Evolutionary conservation across 1,140 invertebrate genomes (phyloP), one percentile per base, ranked within the genome.

Genomic region (Conus betulinus): DNA sequence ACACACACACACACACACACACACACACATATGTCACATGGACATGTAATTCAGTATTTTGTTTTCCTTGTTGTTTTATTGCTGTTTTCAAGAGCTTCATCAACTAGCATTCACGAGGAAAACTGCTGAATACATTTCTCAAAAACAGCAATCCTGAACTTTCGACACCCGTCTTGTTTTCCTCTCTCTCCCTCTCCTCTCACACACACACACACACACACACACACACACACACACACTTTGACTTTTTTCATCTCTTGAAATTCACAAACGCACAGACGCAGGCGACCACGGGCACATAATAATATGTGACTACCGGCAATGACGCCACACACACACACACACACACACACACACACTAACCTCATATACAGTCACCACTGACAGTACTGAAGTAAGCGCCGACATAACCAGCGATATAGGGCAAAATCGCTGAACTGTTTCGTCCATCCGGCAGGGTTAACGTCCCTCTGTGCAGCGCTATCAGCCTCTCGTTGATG

Each of bases 361-460:
- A 17, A 63, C 55, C 82, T 83, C 51, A 83, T 83, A 83, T 25
- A 67, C 67, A 13, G 89, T 63, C 8, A 60, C 57, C 57, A 60
- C 57, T 60, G 57, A 60, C 57, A 15, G 57, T 60, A 15, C 57
- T 60, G 57, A 71, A 71, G 67, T 39, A 79, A 39, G 8, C 78
- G 25, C 78, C 78, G 8, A 79, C 78, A 52, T 39, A 79, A 8
- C 25, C n/a, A 52, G 27, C 25, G 78, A 79, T 39, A 5, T 13
- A 79, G 57, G 87, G 57, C 27, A 60, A 67, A 17, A 91, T 25
- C 0, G 97, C 96, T 90, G 97, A 97, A 96, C 97, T 94, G 91
- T 96, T 96, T 1, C 15, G 51, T 23, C 51, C 93, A 57, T 96
- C 94, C 53, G 96, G 93, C 25, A 71, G 78, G 5, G 39, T 11